These are phyloP conservation scores for Etheostoma spectabile DNA, from an alignment of 2,113 vertebrate genomes.

Conservation along the genomic window DNA sequence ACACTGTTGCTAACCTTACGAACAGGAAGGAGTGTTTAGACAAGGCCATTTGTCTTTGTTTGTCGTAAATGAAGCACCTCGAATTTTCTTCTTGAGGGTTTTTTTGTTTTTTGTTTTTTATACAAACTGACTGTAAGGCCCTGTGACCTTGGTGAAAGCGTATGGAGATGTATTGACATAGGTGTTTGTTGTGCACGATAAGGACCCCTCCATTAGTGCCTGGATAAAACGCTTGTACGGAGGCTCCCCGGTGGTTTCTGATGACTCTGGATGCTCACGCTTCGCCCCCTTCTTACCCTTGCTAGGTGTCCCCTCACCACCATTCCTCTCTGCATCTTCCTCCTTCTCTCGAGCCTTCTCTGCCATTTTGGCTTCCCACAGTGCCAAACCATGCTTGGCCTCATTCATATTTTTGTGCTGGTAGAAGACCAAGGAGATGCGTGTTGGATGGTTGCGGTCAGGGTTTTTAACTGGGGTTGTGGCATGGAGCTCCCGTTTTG, in stretches of 20 bases:
- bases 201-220: slow-evolving; percentile 89
- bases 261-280: slow-evolving; percentile 88
- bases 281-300: slow-evolving; percentile 92
- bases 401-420: slow-evolving; percentile 99
- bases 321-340: slow-evolving; percentile 92
- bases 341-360: slow-evolving; percentile 96
- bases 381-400: slow-evolving; percentile 94
- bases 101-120: slow-evolving; percentile 68
- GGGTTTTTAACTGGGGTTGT: slow-evolving; percentile 95
- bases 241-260: slow-evolving; percentile 85
- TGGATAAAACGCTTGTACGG: slow-evolving; percentile 92
- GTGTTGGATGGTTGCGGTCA: slow-evolving; percentile 91
- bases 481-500: slow-evolving; percentile 96
- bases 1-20: slow-evolving; percentile 4
- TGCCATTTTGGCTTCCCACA: slow-evolving; percentile 98
- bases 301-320: slow-evolving; percentile 90
- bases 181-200: slow-evolving; percentile 94
- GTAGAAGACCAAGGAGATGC: slow-evolving; percentile 98
- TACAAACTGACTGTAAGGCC: slow-evolving; percentile 94
- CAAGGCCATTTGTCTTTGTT: slow-evolving; percentile 60
- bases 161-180: slow-evolving; percentile 94
- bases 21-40: slow-evolving; percentile 48
- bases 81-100: slow-evolving; percentile 58
- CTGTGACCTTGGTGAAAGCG: slow-evolving; percentile 98
- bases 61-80: slow-evolving; percentile 75